These are phyloP conservation scores for Phrynocephalus vlangalii DNA, from an alignment of 2,797 vertebrate genomes.

Conservation along the genomic window DNA sequence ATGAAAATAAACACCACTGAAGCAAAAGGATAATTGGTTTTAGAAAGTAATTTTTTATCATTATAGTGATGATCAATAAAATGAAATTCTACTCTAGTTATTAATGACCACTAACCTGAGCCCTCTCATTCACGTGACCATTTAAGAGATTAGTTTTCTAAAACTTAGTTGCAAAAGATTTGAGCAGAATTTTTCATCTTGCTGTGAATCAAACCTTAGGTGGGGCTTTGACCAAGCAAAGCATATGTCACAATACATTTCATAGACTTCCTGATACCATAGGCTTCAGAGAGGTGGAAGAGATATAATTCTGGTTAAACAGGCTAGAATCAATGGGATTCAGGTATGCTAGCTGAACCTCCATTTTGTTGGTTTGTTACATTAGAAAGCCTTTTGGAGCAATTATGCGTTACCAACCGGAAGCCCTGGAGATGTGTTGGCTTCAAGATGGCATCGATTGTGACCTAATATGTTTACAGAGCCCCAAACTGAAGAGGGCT, in stretches of 20 bases:
- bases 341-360: background rate
- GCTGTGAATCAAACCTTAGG: background rate
- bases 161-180: background rate
- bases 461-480: too few relatives aligned
- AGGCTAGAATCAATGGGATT: background rate
- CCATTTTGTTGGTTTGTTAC: too few relatives aligned
- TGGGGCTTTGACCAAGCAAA: background rate
- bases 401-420: too few relatives aligned
- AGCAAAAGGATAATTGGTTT: conserved; percentile 43
- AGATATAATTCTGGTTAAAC: background rate
- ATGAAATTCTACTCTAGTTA: conserved; percentile 39
- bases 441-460: too few relatives aligned
- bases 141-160: conserved; percentile 16
- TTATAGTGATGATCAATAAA: conserved; percentile 42
- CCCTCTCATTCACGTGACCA: background rate
- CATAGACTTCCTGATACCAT: too few relatives aligned
- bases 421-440: too few relatives aligned
- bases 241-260: background rate
- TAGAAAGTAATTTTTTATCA: conserved; percentile 54
- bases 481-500: too few relatives aligned
- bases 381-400: too few relatives aligned
- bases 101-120: conserved; percentile 14
- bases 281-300: background rate
- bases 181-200: background rate
- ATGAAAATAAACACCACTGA: conserved; percentile 36